A percentile compares a stretch with the other conserved stretches of the same genome.
Conservation (phyloP, 2,888 invertebrate genomes). For the Leptothorax acervorum region DNA sequence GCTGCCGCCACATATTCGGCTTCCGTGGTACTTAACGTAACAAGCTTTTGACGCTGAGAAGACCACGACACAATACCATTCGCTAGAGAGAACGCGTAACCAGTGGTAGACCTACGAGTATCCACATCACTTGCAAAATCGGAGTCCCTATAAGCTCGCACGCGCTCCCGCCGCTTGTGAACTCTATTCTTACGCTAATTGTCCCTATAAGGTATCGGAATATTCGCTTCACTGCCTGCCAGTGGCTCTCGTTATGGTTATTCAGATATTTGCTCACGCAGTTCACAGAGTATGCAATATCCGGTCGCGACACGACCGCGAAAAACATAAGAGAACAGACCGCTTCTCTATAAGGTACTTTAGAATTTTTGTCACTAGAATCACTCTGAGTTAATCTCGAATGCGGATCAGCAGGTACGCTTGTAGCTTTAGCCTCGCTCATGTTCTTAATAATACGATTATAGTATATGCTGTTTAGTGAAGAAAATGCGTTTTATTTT, state of each 20-base stretch:
- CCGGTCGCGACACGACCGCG: not conserved
- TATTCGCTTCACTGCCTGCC: not conserved
- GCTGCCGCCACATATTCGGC: not conserved
- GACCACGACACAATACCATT: not conserved
- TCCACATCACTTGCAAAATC: not conserved
- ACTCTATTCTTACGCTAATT: not conserved
- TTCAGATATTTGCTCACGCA: not conserved
- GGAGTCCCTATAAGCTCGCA: not conserved
- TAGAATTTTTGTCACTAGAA: not conserved
- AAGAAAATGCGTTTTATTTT: not conserved
- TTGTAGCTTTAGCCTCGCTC: not conserved
- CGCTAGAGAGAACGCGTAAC: not conserved
- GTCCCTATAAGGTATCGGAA: not conserved
- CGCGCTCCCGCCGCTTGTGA: not conserved
- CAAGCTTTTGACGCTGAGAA: not conserved
- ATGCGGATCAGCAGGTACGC: not conserved
- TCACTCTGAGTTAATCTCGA: not conserved
- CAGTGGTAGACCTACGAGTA: conserved; percentile 1
- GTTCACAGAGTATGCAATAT: not conserved
- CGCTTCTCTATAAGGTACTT: not conserved
- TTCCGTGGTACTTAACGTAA: not conserved
- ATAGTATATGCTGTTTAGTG: not conserved
- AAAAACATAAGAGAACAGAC: conserved; percentile 19
- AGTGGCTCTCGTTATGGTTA: not conserved
- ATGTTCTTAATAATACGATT: not conserved